Percentiles rank a stretch among this genome's conserved stretches.
Conservation (phyloP, 2,888 invertebrate species). For the Hemistola chrysoprasaria region DNA sequence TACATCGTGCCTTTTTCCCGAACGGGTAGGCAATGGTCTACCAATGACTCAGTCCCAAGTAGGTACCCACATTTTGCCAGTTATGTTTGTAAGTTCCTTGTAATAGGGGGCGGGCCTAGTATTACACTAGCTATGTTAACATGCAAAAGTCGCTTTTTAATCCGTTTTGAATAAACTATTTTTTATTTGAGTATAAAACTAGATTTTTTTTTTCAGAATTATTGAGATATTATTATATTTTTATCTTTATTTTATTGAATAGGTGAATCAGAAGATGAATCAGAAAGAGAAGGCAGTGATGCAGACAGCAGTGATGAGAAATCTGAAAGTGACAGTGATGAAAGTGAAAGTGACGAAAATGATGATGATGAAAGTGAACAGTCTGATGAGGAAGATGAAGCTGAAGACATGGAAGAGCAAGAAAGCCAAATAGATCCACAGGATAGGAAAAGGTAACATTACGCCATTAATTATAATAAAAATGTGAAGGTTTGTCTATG, state of each 20-base stretch:
- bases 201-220: too few relatives aligned
- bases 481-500: too few relatives aligned
- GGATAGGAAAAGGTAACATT: conserved; percentile 48
- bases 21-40: too few relatives aligned
- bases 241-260: conserved; percentile 2
- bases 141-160: too few relatives aligned
- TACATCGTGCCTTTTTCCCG: too few relatives aligned
- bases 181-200: too few relatives aligned
- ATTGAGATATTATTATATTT: not conserved
- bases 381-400: conserved; percentile 46
- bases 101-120: too few relatives aligned
- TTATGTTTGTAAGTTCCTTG: too few relatives aligned
- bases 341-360: conserved; percentile 43
- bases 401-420: conserved; percentile 57
- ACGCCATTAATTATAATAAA: too few relatives aligned
- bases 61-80: too few relatives aligned
- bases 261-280: conserved; percentile 55
- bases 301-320: conserved; percentile 42
- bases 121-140: too few relatives aligned
- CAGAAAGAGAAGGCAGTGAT: conserved; percentile 21
- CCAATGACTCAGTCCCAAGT: too few relatives aligned
- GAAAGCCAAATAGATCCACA: conserved; percentile 46
- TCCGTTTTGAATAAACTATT: not conserved
- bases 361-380: conserved; percentile 42
- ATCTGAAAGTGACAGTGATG: conserved; percentile 39